Conservation (phyloP, 2,888 invertebrate species). For the Callosobruchus maculatus region DNA sequence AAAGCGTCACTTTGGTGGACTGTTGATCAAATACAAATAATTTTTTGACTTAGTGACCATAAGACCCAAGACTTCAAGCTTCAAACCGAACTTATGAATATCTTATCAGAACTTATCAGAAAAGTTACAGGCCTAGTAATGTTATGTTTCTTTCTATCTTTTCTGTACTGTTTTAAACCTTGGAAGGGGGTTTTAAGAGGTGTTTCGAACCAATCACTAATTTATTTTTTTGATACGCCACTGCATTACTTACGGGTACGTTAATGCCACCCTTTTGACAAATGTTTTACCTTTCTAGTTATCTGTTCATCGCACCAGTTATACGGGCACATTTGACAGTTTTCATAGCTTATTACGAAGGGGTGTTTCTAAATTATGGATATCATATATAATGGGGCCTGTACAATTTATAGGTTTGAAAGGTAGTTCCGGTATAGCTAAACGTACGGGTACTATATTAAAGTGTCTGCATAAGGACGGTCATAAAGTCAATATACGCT, state of each 20-base stretch:
- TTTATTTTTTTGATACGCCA: background rate
- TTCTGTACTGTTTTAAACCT: too few species aligned
- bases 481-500: too few species aligned
- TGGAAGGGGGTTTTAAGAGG: too few species aligned
- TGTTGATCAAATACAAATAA: too few species aligned
- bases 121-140: too few species aligned
- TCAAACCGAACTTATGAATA: too few species aligned
- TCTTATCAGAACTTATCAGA: too few species aligned
- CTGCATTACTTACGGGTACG: background rate
- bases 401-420: background rate
- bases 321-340: background rate
- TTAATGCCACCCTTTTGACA: background rate
- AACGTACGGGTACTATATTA: background rate
- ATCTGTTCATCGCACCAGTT: background rate
- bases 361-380: background rate
- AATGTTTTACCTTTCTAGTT: background rate
- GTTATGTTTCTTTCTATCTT: too few species aligned
- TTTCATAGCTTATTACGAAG: background rate
- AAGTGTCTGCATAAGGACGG: background rate
- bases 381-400: background rate
- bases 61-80: too few species aligned
- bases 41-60: too few species aligned
- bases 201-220: too few species aligned
- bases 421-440: background rate
- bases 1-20: too few species aligned